These are phyloP conservation scores for Megaceryle alcyon DNA, from an alignment of 2,797 vertebrate genomes.

Conservation along the genomic window DNA sequence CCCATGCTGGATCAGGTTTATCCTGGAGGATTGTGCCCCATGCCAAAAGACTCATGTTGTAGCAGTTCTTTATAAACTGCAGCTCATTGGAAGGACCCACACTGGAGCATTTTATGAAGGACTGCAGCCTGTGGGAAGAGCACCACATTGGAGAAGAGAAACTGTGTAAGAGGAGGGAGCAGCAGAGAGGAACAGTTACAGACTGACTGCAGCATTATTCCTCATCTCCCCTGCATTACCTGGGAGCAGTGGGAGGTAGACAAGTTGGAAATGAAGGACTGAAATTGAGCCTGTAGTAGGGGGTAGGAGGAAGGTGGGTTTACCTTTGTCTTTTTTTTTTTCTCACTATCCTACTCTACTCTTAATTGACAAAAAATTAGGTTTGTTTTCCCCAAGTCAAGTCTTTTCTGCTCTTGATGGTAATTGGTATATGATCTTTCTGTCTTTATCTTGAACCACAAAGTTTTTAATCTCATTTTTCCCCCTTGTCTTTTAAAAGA, in stretches of 20 bases:
- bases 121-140: neutral
- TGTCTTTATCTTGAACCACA: neutral
- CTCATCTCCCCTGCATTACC: neutral
- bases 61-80: neutral
- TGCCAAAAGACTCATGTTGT: neutral
- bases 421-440: neutral
- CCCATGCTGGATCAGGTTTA: neutral
- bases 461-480: neutral
- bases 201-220: neutral
- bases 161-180: neutral
- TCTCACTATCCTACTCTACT: neutral
- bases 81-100: neutral
- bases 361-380: neutral
- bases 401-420: neutral
- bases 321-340: neutral
- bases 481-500: neutral
- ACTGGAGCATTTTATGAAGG: neutral
- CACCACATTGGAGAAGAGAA: fast-evolving
- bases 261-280: neutral
- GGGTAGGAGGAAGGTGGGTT: neutral
- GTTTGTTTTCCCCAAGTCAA: neutral
- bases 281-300: neutral
- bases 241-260: fast-evolving
- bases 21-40: neutral
- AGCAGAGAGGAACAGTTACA: neutral